Percentiles rank a stretch among this genome's conserved stretches.
Evolutionary conservation across 2,888 invertebrate species (phyloP).

Genomic region (Leptopilina myrica): DNA sequence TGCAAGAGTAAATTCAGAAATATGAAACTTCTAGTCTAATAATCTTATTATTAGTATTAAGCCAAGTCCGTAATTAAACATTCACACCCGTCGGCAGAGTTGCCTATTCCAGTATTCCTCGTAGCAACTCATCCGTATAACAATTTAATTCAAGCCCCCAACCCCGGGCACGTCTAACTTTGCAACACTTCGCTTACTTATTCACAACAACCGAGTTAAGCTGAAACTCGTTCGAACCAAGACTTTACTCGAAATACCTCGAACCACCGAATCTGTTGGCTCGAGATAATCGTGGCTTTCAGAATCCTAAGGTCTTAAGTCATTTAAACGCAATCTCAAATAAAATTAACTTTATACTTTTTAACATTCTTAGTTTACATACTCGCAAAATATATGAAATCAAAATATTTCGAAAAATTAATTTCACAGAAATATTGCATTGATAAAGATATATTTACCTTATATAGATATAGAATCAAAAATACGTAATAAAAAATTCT

Average conservation of each 20-base stretch:
- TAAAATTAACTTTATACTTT: neutral
- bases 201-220: slow-evolving; percentile 75
- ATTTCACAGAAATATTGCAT: no score
- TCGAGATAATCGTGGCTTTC: slow-evolving; percentile 67
- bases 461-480: no score
- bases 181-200: slow-evolving; percentile 76
- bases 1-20: slow-evolving; percentile 45
- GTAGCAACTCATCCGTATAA: slow-evolving; percentile 68
- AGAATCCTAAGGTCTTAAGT: slow-evolving; percentile 53
- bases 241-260: slow-evolving; percentile 68
- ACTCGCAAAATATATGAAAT: neutral
- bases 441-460: no score
- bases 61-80: slow-evolving; percentile 69
- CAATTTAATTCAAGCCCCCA: slow-evolving; percentile 74
- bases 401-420: no score
- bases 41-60: slow-evolving; percentile 65
- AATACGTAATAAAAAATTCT: no score
- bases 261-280: slow-evolving; percentile 63
- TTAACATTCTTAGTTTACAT: neutral
- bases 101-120: slow-evolving; percentile 57
- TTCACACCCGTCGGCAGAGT: slow-evolving; percentile 68
- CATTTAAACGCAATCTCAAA: slow-evolving; percentile 28
- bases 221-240: slow-evolving; percentile 69
- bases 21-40: slow-evolving; percentile 38
- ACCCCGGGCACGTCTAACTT: slow-evolving; percentile 66